Percentiles rank a stretch among this genome's conserved stretches.
Evolutionary conservation across 2,888 invertebrate genomes (phyloP).

Genomic region (Brachyptera putata): DNA sequence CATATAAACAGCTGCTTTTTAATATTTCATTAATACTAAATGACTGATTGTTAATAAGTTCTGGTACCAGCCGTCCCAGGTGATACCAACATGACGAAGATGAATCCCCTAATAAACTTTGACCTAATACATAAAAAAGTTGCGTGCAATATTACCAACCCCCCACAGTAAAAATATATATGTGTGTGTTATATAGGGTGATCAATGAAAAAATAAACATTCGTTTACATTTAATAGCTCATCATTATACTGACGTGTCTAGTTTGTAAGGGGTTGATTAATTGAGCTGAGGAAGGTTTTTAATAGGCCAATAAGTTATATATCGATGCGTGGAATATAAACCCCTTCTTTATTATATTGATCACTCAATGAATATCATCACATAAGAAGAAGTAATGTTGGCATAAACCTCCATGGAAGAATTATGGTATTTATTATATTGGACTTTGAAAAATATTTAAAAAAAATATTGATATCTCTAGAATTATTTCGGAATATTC

Average conservation of each 20-base stretch:
- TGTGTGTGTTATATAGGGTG: not conserved
- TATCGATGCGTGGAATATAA: no score
- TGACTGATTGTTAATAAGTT: not conserved
- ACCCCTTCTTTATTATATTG: no score
- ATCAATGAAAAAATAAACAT: not conserved
- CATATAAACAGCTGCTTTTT: constrained; percentile 1
- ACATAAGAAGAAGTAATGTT: no score
- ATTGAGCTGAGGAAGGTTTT: not conserved
- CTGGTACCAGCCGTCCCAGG: not conserved
- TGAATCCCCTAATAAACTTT: not conserved
- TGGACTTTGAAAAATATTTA: no score
- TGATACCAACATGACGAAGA: constrained; percentile 18
- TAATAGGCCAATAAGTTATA: no score
- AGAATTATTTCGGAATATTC: no score
- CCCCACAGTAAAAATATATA: no score
- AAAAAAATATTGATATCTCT: no score
- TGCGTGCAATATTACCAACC: constrained; percentile 7
- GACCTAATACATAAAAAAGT: not conserved
- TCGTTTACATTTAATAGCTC: not conserved
- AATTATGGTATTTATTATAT: no score
- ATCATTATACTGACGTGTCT: not conserved
- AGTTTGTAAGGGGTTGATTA: not conserved
- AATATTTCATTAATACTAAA: not conserved
- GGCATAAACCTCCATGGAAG: no score
- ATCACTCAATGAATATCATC: no score